Evolutionary conservation across 2,888 invertebrate species (phyloP).

Genomic region (Zygaena filipendulae): DNA sequence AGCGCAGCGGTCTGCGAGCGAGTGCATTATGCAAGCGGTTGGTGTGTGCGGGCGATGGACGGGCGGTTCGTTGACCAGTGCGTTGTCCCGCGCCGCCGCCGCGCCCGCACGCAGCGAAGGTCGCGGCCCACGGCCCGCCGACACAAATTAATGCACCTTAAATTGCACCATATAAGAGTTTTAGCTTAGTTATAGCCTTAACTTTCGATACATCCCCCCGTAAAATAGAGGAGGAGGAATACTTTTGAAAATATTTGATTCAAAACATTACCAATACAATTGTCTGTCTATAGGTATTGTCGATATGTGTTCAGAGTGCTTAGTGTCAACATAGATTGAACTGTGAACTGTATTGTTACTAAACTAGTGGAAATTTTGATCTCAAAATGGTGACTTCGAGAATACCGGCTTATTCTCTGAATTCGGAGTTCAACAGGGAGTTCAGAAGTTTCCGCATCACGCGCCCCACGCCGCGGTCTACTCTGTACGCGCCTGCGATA

Average conservation of each 20-base stretch:
- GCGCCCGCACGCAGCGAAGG: constrained; percentile 57
- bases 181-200: too few relatives aligned
- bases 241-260: too few relatives aligned
- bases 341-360: constrained; percentile 36
- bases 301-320: constrained; percentile 63
- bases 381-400: constrained; percentile 73
- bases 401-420: constrained; percentile 71
- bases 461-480: constrained; percentile 59
- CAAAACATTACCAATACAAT: constrained; percentile 40
- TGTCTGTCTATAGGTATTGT: constrained; percentile 61
- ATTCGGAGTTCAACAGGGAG: constrained; percentile 72
- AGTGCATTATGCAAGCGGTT: constrained; percentile 55
- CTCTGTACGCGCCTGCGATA: constrained; percentile 62
- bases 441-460: constrained; percentile 69
- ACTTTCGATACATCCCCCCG: too few relatives aligned
- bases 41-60: constrained; percentile 32
- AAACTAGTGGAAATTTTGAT: constrained; percentile 57
- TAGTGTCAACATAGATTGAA: constrained; percentile 47
- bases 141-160: too few relatives aligned
- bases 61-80: constrained; percentile 67
- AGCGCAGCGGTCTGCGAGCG: constrained; percentile 27
- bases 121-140: constrained; percentile 46
- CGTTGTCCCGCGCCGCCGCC: constrained; percentile 50
- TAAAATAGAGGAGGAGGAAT: too few relatives aligned
- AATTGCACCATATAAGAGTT: too few relatives aligned